Conservation (phyloP, 2,888 invertebrate species). For the Hemicrepidius hirtus region DNA sequence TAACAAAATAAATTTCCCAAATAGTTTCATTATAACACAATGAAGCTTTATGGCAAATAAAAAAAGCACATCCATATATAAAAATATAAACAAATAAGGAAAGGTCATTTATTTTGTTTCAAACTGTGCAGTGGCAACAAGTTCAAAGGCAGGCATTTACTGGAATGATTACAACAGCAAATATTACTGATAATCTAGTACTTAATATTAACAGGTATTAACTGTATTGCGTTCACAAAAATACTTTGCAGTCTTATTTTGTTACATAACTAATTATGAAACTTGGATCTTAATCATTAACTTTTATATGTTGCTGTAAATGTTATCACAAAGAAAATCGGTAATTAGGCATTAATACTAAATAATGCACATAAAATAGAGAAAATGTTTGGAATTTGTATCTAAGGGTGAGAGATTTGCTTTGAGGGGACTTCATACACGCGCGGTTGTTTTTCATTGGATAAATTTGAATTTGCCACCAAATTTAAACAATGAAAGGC, state of each 20-base stretch:
- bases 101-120: slow-evolving; percentile 47
- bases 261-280: slow-evolving; percentile 53
- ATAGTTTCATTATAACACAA: background rate
- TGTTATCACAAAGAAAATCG: slow-evolving; percentile 3
- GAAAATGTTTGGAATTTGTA: background rate
- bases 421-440: too few species aligned
- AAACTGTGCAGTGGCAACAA: slow-evolving; percentile 52
- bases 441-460: too few species aligned
- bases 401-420: slow-evolving; percentile 11
- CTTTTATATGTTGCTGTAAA: slow-evolving; percentile 33
- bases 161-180: slow-evolving; percentile 51
- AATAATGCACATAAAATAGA: background rate
- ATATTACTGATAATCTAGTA: slow-evolving; percentile 45
- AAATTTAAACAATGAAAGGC: too few species aligned
- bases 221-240: slow-evolving; percentile 56
- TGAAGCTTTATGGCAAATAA: background rate
- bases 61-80: background rate
- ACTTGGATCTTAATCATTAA: slow-evolving; percentile 39
- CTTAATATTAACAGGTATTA: slow-evolving; percentile 49
- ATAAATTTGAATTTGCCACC: too few species aligned
- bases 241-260: slow-evolving; percentile 57
- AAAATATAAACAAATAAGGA: slow-evolving; percentile 14
- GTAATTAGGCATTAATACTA: background rate
- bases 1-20: slow-evolving; percentile 49
- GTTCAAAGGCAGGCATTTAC: slow-evolving; percentile 50